phyloP scores from a whole-genome alignment of 2,113 vertebrate species.

The Silurus asotus region DNA sequence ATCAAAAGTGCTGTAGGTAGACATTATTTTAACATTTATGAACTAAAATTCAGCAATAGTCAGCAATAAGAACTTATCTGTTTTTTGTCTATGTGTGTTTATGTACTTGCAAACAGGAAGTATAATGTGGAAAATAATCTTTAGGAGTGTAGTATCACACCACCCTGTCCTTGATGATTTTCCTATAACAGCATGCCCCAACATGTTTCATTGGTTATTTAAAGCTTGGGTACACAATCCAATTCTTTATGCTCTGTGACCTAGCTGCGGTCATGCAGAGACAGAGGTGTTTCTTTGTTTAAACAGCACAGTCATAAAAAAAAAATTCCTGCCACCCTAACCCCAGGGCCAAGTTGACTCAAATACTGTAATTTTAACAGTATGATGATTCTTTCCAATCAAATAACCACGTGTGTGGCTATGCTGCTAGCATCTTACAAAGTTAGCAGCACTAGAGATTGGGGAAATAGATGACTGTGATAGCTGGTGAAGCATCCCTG shows the following conservation, averaged over 20 bases:
- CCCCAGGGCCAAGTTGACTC: slow-evolving; percentile 22
- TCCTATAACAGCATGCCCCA: not conserved
- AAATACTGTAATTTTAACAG: slow-evolving; percentile 33
- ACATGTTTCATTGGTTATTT: not conserved
- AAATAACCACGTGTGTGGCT: slow-evolving; percentile 69
- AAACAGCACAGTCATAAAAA: slow-evolving; percentile 39
- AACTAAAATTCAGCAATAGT: too few species aligned
- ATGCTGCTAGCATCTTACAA: slow-evolving; percentile 68
- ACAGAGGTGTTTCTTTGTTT: slow-evolving; percentile 33
- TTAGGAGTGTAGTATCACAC: not conserved
- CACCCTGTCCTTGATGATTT: not conserved
- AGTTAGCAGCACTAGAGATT: slow-evolving; percentile 71
- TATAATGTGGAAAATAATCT: not conserved
- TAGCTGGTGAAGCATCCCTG: slow-evolving; percentile 73
- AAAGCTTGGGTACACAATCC: not conserved
- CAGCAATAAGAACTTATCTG: not conserved
- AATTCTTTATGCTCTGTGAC: not conserved
- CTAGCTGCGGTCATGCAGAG: slow-evolving; percentile 10
- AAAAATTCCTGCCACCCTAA: slow-evolving; percentile 15
- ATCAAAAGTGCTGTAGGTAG: not conserved
- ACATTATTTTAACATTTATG: not conserved
- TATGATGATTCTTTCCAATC: slow-evolving; percentile 41
- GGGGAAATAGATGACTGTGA: slow-evolving; percentile 75
- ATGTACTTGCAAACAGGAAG: too few species aligned
- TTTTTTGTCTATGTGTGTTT: not conserved